A percentile compares a stretch with the other conserved stretches of the same genome.
Evolutionary conservation across 1,140 invertebrate species (phyloP).

Genomic region (Drosophila kanapiae): DNA sequence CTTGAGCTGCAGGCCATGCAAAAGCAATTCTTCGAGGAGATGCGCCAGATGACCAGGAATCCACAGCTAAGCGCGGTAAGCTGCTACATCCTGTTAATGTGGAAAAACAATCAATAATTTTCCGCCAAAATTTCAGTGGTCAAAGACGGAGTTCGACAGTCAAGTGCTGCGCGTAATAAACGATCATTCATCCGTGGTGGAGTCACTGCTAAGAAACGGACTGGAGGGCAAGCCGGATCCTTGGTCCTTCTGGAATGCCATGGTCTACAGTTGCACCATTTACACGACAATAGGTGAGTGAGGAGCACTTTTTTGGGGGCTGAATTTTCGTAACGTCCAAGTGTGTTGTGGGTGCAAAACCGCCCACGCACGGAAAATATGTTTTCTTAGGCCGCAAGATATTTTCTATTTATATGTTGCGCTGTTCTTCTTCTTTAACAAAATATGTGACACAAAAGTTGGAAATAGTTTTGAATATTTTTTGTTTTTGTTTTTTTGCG

Average conservation of each 20-base stretch:
- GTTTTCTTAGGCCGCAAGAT: conserved; percentile 10
- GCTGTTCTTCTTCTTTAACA: conserved; percentile 21
- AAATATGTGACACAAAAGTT: conserved; percentile 57
- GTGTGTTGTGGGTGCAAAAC: conserved; percentile 40
- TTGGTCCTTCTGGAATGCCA: conserved; percentile 96
- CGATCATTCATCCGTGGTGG: conserved; percentile 47
- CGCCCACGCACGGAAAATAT: conserved; percentile 34
- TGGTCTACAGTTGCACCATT: conserved; percentile 96
- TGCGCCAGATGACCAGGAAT: conserved; percentile 39
- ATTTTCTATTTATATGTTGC: conserved; percentile 29
- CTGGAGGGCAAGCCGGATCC: conserved; percentile 84
- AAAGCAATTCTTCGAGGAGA: conserved; percentile 56
- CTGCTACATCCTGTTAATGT: too few relatives aligned
- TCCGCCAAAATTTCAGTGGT: conserved; percentile 19
- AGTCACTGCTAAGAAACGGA: conserved; percentile 52
- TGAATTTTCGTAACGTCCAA: conserved; percentile 1
- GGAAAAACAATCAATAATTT: neutral
- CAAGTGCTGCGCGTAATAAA: conserved; percentile 53
- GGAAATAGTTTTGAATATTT: conserved; percentile 47
- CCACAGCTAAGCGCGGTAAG: conserved; percentile 35
- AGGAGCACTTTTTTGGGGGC: neutral
- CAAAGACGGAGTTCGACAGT: conserved; percentile 36
- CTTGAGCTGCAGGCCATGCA: conserved; percentile 43
- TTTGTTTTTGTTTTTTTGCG: conserved; percentile 19
- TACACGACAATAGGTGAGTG: conserved; percentile 96